A percentile compares a stretch with the other conserved stretches of the same genome.
Evolutionary conservation across 2,797 vertebrate species (phyloP).

Genomic region (Alouatta caraya): DNA sequence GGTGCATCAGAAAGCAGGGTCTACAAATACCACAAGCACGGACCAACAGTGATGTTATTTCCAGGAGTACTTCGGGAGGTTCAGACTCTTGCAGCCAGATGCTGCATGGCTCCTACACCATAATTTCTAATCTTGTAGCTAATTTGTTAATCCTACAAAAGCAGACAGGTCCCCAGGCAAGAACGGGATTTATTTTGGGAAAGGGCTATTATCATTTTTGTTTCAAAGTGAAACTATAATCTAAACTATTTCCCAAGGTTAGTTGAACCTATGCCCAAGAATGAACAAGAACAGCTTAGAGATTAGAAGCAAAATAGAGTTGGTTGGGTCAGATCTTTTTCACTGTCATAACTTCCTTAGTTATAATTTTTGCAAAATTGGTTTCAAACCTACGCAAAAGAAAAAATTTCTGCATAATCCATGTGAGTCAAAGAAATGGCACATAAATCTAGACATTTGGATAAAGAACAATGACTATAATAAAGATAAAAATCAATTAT

Average conservation of each 20-base stretch:
- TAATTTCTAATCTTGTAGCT: neutral
- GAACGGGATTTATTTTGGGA: neutral
- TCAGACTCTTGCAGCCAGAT: neutral
- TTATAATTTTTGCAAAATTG: too few species aligned
- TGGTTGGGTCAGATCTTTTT: too few species aligned
- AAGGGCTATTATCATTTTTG: neutral
- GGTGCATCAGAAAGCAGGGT: neutral
- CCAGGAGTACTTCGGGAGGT: neutral
- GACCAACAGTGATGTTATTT: neutral
- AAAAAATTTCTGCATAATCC: slow-evolving; percentile 9
- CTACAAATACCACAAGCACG: neutral
- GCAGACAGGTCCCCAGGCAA: neutral
- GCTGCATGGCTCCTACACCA: neutral
- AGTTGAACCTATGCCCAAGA: neutral
- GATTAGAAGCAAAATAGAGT: neutral
- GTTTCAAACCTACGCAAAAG: too few species aligned
- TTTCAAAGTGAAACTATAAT: neutral
- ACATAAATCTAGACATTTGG: slow-evolving; percentile 42
- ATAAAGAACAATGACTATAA: slow-evolving; percentile 57
- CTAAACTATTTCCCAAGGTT: neutral
- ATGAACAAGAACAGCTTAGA: neutral
- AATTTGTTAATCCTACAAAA: neutral
- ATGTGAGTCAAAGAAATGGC: neutral
- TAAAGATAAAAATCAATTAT: slow-evolving; percentile 67
- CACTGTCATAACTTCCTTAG: too few species aligned